Evolutionary conservation across 2,797 vertebrate genomes (phyloP), one percentile per base, ranked within the genome.

Genomic region (Peromyscus melanophrys): DNA sequence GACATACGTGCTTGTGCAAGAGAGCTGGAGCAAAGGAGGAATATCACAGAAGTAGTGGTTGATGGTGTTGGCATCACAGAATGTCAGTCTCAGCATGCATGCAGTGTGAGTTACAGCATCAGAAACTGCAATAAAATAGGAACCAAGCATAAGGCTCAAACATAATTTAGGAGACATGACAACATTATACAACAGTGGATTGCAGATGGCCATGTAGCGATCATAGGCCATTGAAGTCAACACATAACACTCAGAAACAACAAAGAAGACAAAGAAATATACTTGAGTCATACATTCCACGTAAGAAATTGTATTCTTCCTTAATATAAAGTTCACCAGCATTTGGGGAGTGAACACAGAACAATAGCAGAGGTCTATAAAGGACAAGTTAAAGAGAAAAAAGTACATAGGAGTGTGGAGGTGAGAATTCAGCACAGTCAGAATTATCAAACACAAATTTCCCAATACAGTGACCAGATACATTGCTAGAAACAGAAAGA

Each of bases 31-130:
- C 10, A 98, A 40, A 73, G 96, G 89, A 1, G 92, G 89, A 49
- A 97, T 85, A 37, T 98, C 93, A 96, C 96, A 97, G 88, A 97
- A 89, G 8, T 97, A 98, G 17, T 97, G 96, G 14, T 69, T 88
- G 81, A 96, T 92, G 25, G 85, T 1, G 11, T 75, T 97, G 3
- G 37, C 63, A 82, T 82, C 71, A 84, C 97, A 98, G 61, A 97
- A 97, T 10, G 63, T 91, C 31, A 98, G 67, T 46, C 73, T 84
- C 17, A 98, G 31, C 46, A 91, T 63, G 31, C 29, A 88, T 3
- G 34, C 6, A 12, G 29, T 95, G 31, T 90, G 89, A 3, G 49
- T 57, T 13, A 57, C 5, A 11, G 83, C 75, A 83, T 83, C 16
- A 83, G 37, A 43, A 83, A 83, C 46, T 31, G 57, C 37, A 6